Percentiles rank a stretch among this genome's conserved stretches.
Conservation (phyloP, 2,113 vertebrate species). For the Etheostoma spectabile region DNA sequence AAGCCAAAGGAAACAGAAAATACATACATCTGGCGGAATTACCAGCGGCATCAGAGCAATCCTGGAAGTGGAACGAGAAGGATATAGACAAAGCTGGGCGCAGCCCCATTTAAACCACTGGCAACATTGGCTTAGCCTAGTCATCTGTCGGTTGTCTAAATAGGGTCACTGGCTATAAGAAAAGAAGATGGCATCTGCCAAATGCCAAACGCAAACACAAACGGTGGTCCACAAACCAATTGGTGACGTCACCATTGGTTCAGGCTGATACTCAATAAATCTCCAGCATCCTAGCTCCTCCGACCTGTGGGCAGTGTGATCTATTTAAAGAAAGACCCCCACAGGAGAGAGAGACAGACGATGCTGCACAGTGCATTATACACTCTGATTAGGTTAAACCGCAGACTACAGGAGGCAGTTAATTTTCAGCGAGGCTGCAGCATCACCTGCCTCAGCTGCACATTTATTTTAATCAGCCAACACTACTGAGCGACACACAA, state of each 20-base stretch:
- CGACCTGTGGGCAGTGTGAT: slow-evolving; percentile 32
- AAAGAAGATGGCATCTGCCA: no score
- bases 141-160: no score
- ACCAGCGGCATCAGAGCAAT: no score
- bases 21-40: no score
- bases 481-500: slow-evolving; percentile 58
- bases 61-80: no score
- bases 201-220: no score
- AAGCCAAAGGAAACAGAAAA: no score
- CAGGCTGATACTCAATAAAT: not conserved
- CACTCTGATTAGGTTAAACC: slow-evolving; percentile 67
- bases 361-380: slow-evolving; percentile 50
- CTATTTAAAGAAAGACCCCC: slow-evolving; percentile 36
- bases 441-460: slow-evolving; percentile 56
- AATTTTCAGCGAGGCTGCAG: slow-evolving; percentile 56
- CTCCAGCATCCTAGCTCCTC: not conserved
- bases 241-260: not conserved
- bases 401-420: slow-evolving; percentile 65
- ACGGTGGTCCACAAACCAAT: no score
- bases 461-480: slow-evolving; percentile 73
- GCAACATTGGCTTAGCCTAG: no score
- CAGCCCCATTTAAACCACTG: no score
- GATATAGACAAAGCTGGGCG: no score
- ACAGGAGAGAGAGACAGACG: slow-evolving; percentile 38
- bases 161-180: no score